These are phyloP conservation scores for Drosophila crucigera DNA, from an alignment of 2,888 invertebrate species.

Conservation along the genomic window DNA sequence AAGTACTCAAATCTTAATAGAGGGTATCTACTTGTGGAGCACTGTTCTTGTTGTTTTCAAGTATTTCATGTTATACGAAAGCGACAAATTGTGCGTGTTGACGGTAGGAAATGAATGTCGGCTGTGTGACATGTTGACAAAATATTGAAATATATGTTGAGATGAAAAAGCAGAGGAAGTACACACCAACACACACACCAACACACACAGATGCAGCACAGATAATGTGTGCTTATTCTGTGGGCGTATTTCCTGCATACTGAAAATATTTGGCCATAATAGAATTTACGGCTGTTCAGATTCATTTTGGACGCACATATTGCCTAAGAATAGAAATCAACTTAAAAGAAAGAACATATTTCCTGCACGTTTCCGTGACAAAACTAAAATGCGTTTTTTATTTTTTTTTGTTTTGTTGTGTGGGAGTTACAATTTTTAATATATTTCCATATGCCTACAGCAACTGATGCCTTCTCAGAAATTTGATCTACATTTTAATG, in stretches of 20 bases:
- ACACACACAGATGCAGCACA: constrained; percentile 15
- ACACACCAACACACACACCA: not conserved
- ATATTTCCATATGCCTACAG: not conserved
- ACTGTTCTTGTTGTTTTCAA: constrained; percentile 38
- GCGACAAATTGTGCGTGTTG: constrained; percentile 80
- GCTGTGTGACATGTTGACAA: constrained; percentile 72
- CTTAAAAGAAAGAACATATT: not conserved
- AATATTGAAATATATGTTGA: constrained; percentile 71
- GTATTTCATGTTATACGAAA: constrained; percentile 71
- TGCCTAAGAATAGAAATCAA: constrained; percentile 17
- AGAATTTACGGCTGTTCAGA: constrained; percentile 23
- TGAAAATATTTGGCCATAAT: constrained; percentile 20
- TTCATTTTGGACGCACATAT: constrained; percentile 9
- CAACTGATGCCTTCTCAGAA: not conserved
- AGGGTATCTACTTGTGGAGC: constrained; percentile 6
- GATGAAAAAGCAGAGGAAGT: constrained; percentile 8
- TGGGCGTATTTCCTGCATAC: constrained; percentile 36
- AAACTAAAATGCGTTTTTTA: not conserved
- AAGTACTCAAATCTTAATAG: not conserved
- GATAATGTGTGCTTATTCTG: constrained; percentile 51
- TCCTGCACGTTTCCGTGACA: not conserved
- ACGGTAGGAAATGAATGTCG: constrained; percentile 77
- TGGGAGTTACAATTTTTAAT: not conserved
- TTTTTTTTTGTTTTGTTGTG: not conserved
- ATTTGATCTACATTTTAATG: not conserved